A percentile compares a stretch with the other conserved stretches of the same genome.
phyloP scores from a whole-genome alignment of 30 jellyfish, hydroid and myxozoan species.

The Aurelia sp. region DNA sequence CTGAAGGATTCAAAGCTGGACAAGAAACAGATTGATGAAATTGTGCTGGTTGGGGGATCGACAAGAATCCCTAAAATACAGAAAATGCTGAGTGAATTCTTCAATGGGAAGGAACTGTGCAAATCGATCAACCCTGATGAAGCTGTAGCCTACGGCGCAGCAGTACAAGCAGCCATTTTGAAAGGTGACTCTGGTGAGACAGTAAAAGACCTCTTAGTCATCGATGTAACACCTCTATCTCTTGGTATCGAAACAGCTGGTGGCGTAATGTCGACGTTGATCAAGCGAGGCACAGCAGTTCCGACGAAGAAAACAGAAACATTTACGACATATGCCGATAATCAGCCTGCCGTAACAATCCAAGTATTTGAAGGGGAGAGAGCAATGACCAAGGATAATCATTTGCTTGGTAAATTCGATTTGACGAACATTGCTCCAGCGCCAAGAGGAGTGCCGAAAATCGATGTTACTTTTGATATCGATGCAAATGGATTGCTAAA shows the following conservation, averaged over 20 bases:
- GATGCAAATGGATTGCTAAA: slow-evolving; percentile 93
- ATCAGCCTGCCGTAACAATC: slow-evolving; percentile 91
- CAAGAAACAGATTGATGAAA: slow-evolving; percentile 76
- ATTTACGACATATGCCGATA: slow-evolving; percentile 90
- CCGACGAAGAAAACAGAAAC: slow-evolving; percentile 84
- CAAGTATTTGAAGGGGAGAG: slow-evolving; percentile 97
- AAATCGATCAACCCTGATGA: slow-evolving; percentile 96
- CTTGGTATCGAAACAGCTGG: slow-evolving; percentile 97
- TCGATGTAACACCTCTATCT: slow-evolving; percentile 96
- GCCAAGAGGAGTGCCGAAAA: slow-evolving; percentile 95
- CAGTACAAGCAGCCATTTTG: slow-evolving; percentile 93
- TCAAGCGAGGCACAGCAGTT: slow-evolving; percentile 86
- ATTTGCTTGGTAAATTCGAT: slow-evolving; percentile 86
- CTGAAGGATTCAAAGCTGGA: slow-evolving; percentile 79
- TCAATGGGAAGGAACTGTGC: slow-evolving; percentile 90
- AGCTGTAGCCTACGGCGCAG: slow-evolving; percentile 99
- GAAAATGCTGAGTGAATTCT: slow-evolving; percentile 74
- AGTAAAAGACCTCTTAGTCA: slow-evolving; percentile 80
- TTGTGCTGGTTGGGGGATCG: slow-evolving; percentile 98
- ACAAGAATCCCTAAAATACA: slow-evolving; percentile 93
- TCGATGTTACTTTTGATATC: slow-evolving; percentile 96
- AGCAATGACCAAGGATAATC: slow-evolving; percentile 87
- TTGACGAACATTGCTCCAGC: slow-evolving; percentile 94
- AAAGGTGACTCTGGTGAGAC: slow-evolving; percentile 83
- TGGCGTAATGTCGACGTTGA: slow-evolving; percentile 88